A percentile compares a stretch with the other conserved stretches of the same genome.
Evolutionary conservation across 2,797 vertebrate genomes (phyloP).

Genomic region (Craterocephalus amniculus): DNA sequence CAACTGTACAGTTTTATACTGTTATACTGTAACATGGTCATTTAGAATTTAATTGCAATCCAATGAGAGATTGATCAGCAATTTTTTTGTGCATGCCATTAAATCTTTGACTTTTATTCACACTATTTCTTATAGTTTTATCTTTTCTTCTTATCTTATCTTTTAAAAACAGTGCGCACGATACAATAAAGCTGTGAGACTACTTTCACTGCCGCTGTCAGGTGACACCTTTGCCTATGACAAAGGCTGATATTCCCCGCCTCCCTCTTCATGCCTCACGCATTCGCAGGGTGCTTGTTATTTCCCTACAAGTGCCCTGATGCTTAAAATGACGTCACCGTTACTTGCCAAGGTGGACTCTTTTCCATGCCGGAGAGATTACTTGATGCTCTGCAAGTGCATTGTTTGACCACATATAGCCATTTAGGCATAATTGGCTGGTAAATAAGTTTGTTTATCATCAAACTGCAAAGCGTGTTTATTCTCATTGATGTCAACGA

Average conservation of each 20-base stretch:
- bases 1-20: slow-evolving; percentile 51
- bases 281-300: slow-evolving; percentile 15
- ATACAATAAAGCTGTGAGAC: background rate
- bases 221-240: slow-evolving; percentile 54
- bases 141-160: slow-evolving; percentile 13
- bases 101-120: background rate
- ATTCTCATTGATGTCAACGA: slow-evolving; percentile 66
- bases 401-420: slow-evolving; percentile 24
- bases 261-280: slow-evolving; percentile 10
- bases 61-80: slow-evolving; percentile 47
- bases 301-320: slow-evolving; percentile 58
- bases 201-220: slow-evolving; percentile 37
- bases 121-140: slow-evolving; percentile 3
- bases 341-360: slow-evolving; percentile 42
- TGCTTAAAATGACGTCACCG: slow-evolving; percentile 43
- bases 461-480: slow-evolving; percentile 51
- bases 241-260: slow-evolving; percentile 11
- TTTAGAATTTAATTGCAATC: slow-evolving; percentile 29
- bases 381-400: slow-evolving; percentile 33
- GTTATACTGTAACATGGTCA: slow-evolving; percentile 44
- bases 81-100: background rate
- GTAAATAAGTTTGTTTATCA: slow-evolving; percentile 58
- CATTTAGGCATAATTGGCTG: slow-evolving; percentile 25
- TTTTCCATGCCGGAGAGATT: slow-evolving; percentile 35
- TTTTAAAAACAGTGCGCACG: slow-evolving; percentile 4